Base-by-base conservation (phyloP, 2,113 vertebrate species). In the Eulacestoma nigropectus region DNA sequence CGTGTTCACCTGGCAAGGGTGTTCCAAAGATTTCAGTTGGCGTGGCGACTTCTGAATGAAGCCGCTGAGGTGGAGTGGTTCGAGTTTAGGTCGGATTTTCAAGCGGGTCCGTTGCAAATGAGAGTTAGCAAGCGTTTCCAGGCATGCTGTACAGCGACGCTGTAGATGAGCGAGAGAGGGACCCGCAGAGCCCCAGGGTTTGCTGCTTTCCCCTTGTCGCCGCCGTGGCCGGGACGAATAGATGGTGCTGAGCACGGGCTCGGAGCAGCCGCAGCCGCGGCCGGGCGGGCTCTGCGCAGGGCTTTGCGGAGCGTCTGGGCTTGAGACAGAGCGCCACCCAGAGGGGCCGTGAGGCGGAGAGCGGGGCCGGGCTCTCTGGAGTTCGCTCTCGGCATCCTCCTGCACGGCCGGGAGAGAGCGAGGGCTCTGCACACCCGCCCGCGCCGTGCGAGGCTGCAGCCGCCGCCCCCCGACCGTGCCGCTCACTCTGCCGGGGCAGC, bases 301-400 rank as follows among this genome's bases (percentile, higher is more conserved):
- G 55, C 65, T 15, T 1, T 12, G 37, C 33, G 22, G 72, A n/a
- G 35, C 41, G 25, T 37, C 94, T 96, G 97, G 74, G 33, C 90
- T 90, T 95, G 96, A 94, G 62, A 12, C 8, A 74, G 92, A 95
- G 94, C 91, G 89, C 97, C 98, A 97, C 78, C 98, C 98, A 73
- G 80, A 74, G 96, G 96, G 75, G 6, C 57, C 4, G 27, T 0
- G 57, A 8, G 63, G 35, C 33, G 30, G 15, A 10, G 2, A 42
- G 39, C 49, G 9, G 23, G 1, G 41, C 50, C 41, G 18, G 11
- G 9, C 32, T 10, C 30, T 2, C 3, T 0, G 49, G 10, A 16
- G 2, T 1, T 68, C 4, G 37, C 33, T 10, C 32, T 59, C 52
- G 41, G 11, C 49, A 0, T n/a, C 23, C 25, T 53, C 59, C 46